Percentiles rank a stretch among this genome's conserved stretches.
These are phyloP conservation scores for Phylloscopus collybita DNA, from an alignment of 2,797 vertebrate genomes.

Conservation along the genomic window DNA sequence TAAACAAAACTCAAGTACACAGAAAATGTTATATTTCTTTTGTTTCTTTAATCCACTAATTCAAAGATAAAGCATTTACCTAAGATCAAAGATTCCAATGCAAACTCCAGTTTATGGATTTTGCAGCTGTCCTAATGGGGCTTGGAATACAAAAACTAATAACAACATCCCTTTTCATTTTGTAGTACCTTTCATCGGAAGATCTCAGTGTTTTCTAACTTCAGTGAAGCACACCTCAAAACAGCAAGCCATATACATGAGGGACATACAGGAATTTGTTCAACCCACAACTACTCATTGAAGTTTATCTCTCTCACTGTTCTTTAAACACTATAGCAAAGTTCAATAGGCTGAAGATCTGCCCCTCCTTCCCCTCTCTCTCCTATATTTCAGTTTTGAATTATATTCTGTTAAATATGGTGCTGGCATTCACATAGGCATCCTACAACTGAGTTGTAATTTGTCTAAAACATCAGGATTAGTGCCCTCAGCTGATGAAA, in stretches of 20 bases:
- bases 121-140: neutral
- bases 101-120: neutral
- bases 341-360: neutral
- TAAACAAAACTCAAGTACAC: neutral
- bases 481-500: neutral
- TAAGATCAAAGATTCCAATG: neutral
- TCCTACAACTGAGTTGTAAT: neutral
- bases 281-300: neutral
- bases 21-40: neutral
- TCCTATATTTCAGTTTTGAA: neutral
- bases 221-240: neutral
- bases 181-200: constrained; percentile 11
- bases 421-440: neutral
- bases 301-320: neutral
- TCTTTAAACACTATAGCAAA: neutral
- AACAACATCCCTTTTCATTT: constrained; percentile 16
- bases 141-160: neutral
- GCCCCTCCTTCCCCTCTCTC: rapidly evolving
- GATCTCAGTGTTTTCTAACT: neutral
- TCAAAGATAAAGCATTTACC: neutral
- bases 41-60: neutral
- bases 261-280: neutral
- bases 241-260: neutral
- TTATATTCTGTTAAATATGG: neutral
- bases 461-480: neutral